Evolutionary conservation across 2,797 vertebrate genomes (phyloP).

Genomic region (Falco concolor): DNA sequence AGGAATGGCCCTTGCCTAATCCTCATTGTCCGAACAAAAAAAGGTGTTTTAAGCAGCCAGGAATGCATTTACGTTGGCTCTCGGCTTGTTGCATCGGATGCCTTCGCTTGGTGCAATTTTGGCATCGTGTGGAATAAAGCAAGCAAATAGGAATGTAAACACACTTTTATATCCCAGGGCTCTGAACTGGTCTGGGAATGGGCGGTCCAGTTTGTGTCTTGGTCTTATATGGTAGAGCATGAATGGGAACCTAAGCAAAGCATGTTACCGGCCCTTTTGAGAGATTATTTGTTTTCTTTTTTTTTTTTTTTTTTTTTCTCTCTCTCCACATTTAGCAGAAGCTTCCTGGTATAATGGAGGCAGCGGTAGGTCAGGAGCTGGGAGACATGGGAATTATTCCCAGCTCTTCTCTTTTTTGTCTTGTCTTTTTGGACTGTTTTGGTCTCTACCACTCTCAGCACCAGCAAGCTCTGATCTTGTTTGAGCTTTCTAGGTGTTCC

Average conservation of each 20-base stretch:
- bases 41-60: neutral
- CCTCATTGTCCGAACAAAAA: neutral
- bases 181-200: neutral
- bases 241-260: neutral
- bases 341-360: neutral
- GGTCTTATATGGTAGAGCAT: constrained; percentile 15
- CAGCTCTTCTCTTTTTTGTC: neutral
- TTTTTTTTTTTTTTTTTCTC: neutral
- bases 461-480: neutral
- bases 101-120: neutral
- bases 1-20: neutral
- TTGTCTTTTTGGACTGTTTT: neutral
- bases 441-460: neutral
- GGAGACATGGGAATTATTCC: neutral
- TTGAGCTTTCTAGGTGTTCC: constrained; percentile 16
- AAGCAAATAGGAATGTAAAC: constrained; percentile 1
- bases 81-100: neutral
- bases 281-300: neutral
- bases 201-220: neutral
- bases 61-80: constrained; percentile 35
- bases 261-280: neutral
- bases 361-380: neutral
- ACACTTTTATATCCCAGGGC: neutral
- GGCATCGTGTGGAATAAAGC: neutral
- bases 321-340: neutral